Base-by-base conservation (phyloP, 2,888 invertebrate genomes). In the Eupithecia subfuscata region DNA sequence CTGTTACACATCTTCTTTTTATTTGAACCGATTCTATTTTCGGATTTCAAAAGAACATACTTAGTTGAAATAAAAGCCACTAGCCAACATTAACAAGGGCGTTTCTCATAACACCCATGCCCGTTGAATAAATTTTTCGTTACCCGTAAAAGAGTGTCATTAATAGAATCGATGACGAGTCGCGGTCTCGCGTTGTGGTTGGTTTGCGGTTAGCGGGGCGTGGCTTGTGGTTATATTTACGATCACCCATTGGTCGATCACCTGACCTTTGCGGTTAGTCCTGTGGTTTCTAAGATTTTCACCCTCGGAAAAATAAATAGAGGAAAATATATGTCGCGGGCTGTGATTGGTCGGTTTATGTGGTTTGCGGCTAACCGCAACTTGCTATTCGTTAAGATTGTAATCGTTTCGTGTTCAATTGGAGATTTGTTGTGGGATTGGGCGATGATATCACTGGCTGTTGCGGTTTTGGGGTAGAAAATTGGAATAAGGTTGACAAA, bases 141-240 rank as follows among this genome's bases (percentile, higher is more conserved):
- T 73, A 25, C 25, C 48, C 82, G 82, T 90, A 92, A 93, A 93
- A 91, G 87, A 88, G 89, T 85, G 85, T 85, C 84, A 84, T 87
- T 84, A 89, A 87, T 87, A 82, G 83, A 91, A 93, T 95, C 94
- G 91, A 92, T 94, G 90, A 89, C 88, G 88, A 88, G 88, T 82
- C 91, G 87, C 87, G 88, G 92, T 95, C 94, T 95, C 92, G 94
- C 91, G 88, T 92, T 94, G 95, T 94, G 95, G 95, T 95, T 95
- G 95, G 95, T 95, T 96, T 96, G 96, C 93, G 96, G 96, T 96
- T 95, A 95, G 88, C 86, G 88, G 94, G 96, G 96, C 96, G 96
- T 95, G 95, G 95, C 91, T 93, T 96, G 96, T 86, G 96, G 96
- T 96, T 92, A 93, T 90, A 95, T 94, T 94, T 94, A 93, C 92